These are phyloP conservation scores for Buphagus erythrorhynchus DNA, from an alignment of 2,797 vertebrate species.

Conservation along the genomic window DNA sequence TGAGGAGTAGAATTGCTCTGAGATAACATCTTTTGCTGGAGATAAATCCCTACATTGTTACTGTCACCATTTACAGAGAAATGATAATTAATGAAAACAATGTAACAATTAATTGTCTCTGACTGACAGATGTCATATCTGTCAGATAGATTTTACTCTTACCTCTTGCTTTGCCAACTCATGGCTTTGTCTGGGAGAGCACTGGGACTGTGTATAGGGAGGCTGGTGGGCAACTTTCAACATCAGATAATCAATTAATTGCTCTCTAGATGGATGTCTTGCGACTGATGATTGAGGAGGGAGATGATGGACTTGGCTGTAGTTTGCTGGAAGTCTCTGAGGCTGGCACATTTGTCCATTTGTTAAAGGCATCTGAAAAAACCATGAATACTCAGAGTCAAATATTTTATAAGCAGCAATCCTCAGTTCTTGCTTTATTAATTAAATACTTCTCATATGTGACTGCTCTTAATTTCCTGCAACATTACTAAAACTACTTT, in stretches of 20 bases:
- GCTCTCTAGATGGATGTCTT: slow-evolving; percentile 94
- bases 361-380: slow-evolving; percentile 91
- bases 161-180: slow-evolving; percentile 92
- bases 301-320: slow-evolving; percentile 83
- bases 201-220: slow-evolving; percentile 82
- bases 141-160: slow-evolving; percentile 34
- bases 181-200: slow-evolving; percentile 80
- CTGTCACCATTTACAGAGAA: background rate
- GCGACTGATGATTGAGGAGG: slow-evolving; percentile 83
- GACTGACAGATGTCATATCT: background rate
- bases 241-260: slow-evolving; percentile 97
- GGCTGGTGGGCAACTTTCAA: slow-evolving; percentile 90
- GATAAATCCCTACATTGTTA: background rate
- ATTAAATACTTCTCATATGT: background rate
- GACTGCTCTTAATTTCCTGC: background rate
- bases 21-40: background rate
- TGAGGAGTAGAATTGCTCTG: background rate
- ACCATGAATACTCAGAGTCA: background rate
- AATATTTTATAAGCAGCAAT: background rate
- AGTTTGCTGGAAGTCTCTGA: slow-evolving; percentile 85
- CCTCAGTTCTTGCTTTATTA: background rate
- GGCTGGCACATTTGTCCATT: slow-evolving; percentile 93
- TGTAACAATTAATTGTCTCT: background rate
- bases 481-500: background rate
- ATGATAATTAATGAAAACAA: background rate